phyloP scores from a whole-genome alignment of 2,888 invertebrate genomes.

The Trichogramma dendrolimi region DNA sequence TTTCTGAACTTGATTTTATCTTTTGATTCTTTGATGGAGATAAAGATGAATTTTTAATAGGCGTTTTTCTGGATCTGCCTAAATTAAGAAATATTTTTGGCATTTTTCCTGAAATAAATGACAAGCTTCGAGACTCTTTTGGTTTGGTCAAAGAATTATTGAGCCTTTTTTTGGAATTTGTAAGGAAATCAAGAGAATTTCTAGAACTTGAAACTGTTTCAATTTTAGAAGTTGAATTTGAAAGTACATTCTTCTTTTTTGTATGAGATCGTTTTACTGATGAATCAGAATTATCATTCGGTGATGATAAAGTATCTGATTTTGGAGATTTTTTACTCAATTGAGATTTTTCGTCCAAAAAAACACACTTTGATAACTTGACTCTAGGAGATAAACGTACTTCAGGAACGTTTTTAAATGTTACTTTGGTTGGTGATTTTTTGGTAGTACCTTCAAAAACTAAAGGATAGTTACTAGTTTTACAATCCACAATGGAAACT shows the following conservation, averaged over 20 bases:
- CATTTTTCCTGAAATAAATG: conserved; percentile 16
- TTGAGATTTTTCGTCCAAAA: too few species aligned
- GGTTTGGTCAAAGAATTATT: background rate
- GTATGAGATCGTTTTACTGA: conserved; percentile 11
- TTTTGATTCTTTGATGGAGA: background rate
- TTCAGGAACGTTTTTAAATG: too few species aligned
- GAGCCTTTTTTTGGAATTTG: conserved; percentile 7
- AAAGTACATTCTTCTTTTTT: background rate
- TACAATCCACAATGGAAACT: too few species aligned
- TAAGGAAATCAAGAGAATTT: conserved; percentile 2
- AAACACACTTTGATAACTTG: too few species aligned
- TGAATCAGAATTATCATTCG: background rate
- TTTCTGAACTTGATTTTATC: background rate
- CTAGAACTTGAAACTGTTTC: background rate
- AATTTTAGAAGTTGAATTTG: background rate
- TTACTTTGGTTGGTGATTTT: too few species aligned
- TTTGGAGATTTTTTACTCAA: background rate
- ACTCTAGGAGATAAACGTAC: too few species aligned
- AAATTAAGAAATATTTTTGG: conserved; percentile 18
- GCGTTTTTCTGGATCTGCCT: conserved; percentile 16
- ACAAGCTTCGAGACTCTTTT: background rate
- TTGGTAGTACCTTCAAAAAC: too few species aligned
- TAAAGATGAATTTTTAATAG: too few species aligned
- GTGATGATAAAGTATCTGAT: background rate
- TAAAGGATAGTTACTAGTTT: too few species aligned